These are phyloP conservation scores for Enteromius argenteus DNA, from an alignment of 2,797 vertebrate species.

Conservation along the genomic window DNA sequence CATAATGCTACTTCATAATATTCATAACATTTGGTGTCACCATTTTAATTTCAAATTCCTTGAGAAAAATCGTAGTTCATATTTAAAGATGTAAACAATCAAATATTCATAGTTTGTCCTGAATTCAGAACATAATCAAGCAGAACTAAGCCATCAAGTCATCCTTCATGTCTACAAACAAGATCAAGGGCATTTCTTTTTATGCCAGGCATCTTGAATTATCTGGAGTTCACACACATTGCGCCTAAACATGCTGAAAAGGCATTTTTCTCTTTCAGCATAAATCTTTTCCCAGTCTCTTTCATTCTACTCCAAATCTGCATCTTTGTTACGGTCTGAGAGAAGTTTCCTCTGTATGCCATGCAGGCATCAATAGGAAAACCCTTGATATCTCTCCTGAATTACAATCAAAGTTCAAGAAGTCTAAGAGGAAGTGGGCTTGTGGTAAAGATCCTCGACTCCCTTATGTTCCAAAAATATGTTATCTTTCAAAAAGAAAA, in stretches of 20 bases:
- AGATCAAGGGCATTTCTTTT: slow-evolving; percentile 33
- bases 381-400: slow-evolving; percentile 26
- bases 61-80: slow-evolving; percentile 12
- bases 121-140: slow-evolving; percentile 29
- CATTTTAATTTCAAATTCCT: slow-evolving; percentile 23
- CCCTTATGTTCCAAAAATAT: slow-evolving; percentile 32
- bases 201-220: slow-evolving; percentile 33
- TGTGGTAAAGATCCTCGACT: slow-evolving; percentile 43
- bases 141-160: slow-evolving; percentile 16
- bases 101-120: slow-evolving; percentile 46
- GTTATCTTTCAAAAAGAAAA: slow-evolving; percentile 28
- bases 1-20: slow-evolving; percentile 5
- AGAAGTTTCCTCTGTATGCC: slow-evolving; percentile 23
- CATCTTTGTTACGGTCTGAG: slow-evolving; percentile 20
- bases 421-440: slow-evolving; percentile 35
- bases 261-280: slow-evolving; percentile 11
- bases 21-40: not conserved
- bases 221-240: not conserved
- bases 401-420: slow-evolving; percentile 56
- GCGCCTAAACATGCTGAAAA: slow-evolving; percentile 35
- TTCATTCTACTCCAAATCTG: slow-evolving; percentile 21
- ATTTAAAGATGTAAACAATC: slow-evolving; percentile 35
- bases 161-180: slow-evolving; percentile 31
- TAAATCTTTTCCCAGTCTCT: slow-evolving; percentile 18
- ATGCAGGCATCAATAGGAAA: slow-evolving; percentile 15